Conservation (phyloP, 2,888 invertebrate species). For the Choreutis nemorana region DNA sequence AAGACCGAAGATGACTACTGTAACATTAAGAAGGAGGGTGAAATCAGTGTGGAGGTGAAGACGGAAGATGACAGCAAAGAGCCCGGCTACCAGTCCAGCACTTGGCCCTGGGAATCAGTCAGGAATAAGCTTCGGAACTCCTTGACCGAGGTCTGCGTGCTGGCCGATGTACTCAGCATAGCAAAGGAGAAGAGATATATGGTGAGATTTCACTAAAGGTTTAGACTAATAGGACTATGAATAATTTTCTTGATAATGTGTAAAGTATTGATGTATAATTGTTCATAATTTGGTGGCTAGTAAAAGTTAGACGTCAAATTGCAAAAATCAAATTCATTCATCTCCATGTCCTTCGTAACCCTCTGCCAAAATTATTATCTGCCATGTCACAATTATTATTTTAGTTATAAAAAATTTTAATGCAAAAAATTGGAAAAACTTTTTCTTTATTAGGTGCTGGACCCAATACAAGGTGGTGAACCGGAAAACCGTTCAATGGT, state of each 20-base stretch:
- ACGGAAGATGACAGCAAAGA: constrained; percentile 79
- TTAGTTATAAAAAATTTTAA: too few species aligned
- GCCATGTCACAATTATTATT: too few species aligned
- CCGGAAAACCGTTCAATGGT: constrained; percentile 87
- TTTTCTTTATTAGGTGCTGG: constrained; percentile 64
- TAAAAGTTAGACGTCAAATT: too few species aligned
- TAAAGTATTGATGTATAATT: too few species aligned
- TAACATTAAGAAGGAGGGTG: constrained; percentile 69
- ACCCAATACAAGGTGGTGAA: constrained; percentile 87
- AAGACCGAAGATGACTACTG: constrained; percentile 72
- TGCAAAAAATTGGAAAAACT: too few species aligned
- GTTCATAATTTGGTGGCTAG: too few species aligned
- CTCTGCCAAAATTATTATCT: too few species aligned
- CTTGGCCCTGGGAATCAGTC: constrained; percentile 97
- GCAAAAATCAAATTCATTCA: too few species aligned
- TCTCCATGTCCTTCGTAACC: too few species aligned
- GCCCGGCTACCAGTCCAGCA: constrained; percentile 82
- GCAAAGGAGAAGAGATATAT: constrained; percentile 94
- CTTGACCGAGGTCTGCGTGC: constrained; percentile 89
- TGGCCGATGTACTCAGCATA: constrained; percentile 90
- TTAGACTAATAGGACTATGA: too few species aligned
- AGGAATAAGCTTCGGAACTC: constrained; percentile 88
- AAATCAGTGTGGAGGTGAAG: constrained; percentile 63
- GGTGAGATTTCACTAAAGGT: too few species aligned
- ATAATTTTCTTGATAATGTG: too few species aligned